These are phyloP conservation scores for Octodon degus DNA, from an alignment of 2,113 vertebrate species.

Conservation along the genomic window DNA sequence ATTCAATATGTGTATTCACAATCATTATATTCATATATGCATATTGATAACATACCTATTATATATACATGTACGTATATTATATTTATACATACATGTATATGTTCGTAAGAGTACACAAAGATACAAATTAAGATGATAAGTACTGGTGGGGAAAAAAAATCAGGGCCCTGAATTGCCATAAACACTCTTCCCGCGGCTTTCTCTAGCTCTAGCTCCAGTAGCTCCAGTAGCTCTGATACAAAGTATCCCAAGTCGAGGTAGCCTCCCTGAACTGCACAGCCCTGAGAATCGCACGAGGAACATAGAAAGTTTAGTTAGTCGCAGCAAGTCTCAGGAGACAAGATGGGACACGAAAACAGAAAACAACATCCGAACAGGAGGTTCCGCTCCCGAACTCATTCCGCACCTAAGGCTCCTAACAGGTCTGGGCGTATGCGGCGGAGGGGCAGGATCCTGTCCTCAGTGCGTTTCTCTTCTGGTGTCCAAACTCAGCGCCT, in stretches of 20 bases:
- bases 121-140: too few relatives aligned
- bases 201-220: neutral
- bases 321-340: neutral
- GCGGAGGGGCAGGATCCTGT: neutral
- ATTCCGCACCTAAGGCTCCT: neutral
- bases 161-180: too few relatives aligned
- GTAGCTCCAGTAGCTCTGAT: neutral
- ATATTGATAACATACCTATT: too few relatives aligned
- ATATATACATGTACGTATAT: neutral
- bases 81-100: neutral
- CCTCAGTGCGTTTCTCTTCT: slow-evolving; percentile 56
- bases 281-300: rapidly evolving
- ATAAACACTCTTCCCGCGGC: neutral
- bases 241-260: neutral
- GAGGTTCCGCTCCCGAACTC: neutral
- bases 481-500: neutral
- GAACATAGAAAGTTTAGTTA: neutral
- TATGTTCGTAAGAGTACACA: rapidly evolving
- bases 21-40: neutral
- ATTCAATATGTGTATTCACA: neutral
- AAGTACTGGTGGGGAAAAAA: neutral
- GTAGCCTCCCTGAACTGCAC: neutral
- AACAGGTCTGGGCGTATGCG: rapidly evolving
- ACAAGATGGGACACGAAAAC: too few relatives aligned
- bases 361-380: too few relatives aligned